These are phyloP conservation scores for Sebastes kiyomatsui DNA, from an alignment of 2,797 vertebrate species.

Conservation along the genomic window DNA sequence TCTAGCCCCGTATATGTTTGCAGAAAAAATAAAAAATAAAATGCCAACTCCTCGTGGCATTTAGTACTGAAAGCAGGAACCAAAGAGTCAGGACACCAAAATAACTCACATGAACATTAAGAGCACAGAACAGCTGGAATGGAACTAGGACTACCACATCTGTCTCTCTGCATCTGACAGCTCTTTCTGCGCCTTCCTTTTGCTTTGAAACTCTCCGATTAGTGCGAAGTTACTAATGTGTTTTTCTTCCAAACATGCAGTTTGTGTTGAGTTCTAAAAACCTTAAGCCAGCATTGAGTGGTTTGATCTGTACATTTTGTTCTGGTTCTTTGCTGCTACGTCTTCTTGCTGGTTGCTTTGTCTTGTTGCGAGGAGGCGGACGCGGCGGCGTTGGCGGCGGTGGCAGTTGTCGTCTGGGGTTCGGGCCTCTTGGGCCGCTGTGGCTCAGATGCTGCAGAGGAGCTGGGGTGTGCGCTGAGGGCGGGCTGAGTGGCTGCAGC, in stretches of 20 bases:
- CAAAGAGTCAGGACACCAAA: constrained; percentile 36
- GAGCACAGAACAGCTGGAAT: constrained; percentile 40
- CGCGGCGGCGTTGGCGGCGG: background rate
- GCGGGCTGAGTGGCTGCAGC: background rate
- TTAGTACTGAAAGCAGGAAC: constrained; percentile 64
- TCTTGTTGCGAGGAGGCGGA: constrained; percentile 71
- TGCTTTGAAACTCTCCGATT: constrained; percentile 6
- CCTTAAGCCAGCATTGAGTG: constrained; percentile 54
- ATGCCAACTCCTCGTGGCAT: background rate
- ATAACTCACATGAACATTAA: constrained; percentile 2
- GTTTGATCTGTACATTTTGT: constrained; percentile 10
- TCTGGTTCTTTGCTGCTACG: constrained; percentile 80
- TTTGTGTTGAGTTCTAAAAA: constrained; percentile 52
- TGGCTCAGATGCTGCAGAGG: constrained; percentile 64
- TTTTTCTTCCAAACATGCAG: constrained; percentile 68
- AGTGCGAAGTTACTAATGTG: constrained; percentile 2
- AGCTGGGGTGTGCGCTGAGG: background rate
- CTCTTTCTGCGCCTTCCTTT: background rate
- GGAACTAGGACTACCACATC: background rate
- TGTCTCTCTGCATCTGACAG: background rate
- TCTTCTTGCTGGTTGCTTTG: constrained; percentile 85
- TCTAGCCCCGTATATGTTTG: constrained; percentile 41
- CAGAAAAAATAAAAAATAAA: constrained; percentile 24
- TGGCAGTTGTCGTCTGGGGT: background rate
- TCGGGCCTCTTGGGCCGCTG: constrained; percentile 75